Percentiles rank a stretch among this genome's conserved stretches.
These are phyloP conservation scores for Teleopsis dalmanni DNA, from an alignment of 1,140 invertebrate genomes.

Conservation along the genomic window DNA sequence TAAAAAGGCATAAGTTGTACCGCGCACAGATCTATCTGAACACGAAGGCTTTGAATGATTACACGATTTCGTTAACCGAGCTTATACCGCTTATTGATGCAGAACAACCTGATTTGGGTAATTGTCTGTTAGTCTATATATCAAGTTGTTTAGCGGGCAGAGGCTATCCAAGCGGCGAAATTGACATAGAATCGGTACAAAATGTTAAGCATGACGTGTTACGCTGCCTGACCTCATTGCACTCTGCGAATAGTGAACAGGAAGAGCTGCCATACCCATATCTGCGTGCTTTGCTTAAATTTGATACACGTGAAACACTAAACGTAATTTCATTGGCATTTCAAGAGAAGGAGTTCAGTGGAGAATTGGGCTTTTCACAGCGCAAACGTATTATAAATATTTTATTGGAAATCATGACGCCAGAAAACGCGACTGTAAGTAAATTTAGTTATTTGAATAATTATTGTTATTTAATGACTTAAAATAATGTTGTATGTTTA, in stretches of 20 bases:
- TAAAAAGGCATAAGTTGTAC: slow-evolving; percentile 69
- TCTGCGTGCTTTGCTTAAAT: slow-evolving; percentile 69
- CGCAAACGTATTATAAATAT: slow-evolving; percentile 76
- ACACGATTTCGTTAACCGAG: slow-evolving; percentile 75
- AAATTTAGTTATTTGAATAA: not conserved
- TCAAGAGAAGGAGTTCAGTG: slow-evolving; percentile 71
- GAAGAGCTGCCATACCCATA: slow-evolving; percentile 71
- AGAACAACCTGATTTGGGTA: slow-evolving; percentile 59
- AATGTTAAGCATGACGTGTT: slow-evolving; percentile 71
- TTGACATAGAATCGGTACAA: slow-evolving; percentile 61
- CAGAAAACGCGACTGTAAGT: slow-evolving; percentile 59
- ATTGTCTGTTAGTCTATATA: slow-evolving; percentile 85
- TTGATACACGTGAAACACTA: slow-evolving; percentile 82
- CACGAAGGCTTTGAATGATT: slow-evolving; percentile 77
- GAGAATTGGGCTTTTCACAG: slow-evolving; percentile 64
- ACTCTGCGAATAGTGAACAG: slow-evolving; percentile 59
- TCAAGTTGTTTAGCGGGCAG: slow-evolving; percentile 90
- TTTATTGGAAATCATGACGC: slow-evolving; percentile 66
- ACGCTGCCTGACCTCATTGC: slow-evolving; percentile 55
- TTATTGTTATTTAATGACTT: not conserved
- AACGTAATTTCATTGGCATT: slow-evolving; percentile 85
- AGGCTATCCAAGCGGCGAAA: slow-evolving; percentile 79
- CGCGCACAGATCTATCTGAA: slow-evolving; percentile 85
- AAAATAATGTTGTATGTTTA: not conserved
- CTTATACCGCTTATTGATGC: slow-evolving; percentile 49